Percentiles rank a stretch among this genome's conserved stretches.
Evolutionary conservation across 2,888 invertebrate genomes (phyloP).

Genomic region (Drosophila nigritarsus): DNA sequence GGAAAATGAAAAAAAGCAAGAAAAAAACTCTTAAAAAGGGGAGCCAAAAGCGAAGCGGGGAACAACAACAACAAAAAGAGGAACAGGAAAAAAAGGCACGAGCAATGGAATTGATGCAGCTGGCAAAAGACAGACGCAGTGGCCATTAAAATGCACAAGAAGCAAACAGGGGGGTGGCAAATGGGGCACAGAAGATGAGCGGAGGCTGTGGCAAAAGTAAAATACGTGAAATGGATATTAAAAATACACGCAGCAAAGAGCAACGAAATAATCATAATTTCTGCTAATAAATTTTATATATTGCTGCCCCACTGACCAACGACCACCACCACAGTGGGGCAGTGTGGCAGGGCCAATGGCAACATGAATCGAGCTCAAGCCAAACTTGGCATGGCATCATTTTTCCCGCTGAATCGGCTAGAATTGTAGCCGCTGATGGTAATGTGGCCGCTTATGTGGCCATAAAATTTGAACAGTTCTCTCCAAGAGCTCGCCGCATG

Average conservation of each 20-base stretch:
- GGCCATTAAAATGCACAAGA: constrained; percentile 75
- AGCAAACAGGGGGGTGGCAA: constrained; percentile 19
- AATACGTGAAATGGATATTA: constrained; percentile 73
- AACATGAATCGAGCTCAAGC: constrained; percentile 4
- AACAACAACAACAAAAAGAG: constrained; percentile 17
- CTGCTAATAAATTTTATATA: constrained; percentile 81
- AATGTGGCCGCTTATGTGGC: constrained; percentile 69
- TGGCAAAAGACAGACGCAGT: constrained; percentile 61
- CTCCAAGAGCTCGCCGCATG: constrained; percentile 35
- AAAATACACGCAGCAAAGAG: constrained; percentile 75
- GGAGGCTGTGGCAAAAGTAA: constrained; percentile 2
- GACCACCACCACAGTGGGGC: neutral
- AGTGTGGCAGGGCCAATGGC: neutral
- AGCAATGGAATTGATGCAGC: constrained; percentile 73
- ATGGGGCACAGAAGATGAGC: neutral
- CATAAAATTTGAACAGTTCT: constrained; percentile 72
- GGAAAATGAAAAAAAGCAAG: constrained; percentile 8
- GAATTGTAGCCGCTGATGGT: constrained; percentile 55
- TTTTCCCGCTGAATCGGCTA: constrained; percentile 68
- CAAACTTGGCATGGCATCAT: constrained; percentile 37
- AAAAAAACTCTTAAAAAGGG: neutral
- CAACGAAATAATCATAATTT: constrained; percentile 80
- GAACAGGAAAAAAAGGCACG: constrained; percentile 13
- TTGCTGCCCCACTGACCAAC: constrained; percentile 52
- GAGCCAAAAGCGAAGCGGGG: constrained; percentile 10